Conservation (phyloP, 92 coral and sea anemone genomes). For the Siderastrea siderea region DNA sequence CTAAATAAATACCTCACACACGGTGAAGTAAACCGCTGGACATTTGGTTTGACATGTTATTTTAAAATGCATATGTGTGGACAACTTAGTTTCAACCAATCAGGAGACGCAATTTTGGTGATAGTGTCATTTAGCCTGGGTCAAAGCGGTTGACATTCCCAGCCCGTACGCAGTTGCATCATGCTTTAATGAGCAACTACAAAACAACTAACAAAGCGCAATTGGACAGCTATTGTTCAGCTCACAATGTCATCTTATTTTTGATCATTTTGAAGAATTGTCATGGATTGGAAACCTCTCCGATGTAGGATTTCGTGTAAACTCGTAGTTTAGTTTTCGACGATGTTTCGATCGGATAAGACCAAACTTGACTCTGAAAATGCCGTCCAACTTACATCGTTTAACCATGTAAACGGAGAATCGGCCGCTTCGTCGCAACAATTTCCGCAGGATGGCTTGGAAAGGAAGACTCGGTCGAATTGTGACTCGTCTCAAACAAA, state of each 20-base stretch:
- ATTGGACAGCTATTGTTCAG: slow-evolving; percentile 6
- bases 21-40: neutral
- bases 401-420: slow-evolving; percentile 40
- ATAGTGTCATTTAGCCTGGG: neutral
- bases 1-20: neutral
- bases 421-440: slow-evolving; percentile 13
- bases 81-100: slow-evolving; percentile 6
- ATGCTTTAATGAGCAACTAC: slow-evolving; percentile 5
- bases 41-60: neutral
- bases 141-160: slow-evolving; percentile 8
- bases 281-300: neutral
- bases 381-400: slow-evolving; percentile 30
- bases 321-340: neutral
- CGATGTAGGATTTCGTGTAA: neutral
- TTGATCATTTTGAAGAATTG: neutral
- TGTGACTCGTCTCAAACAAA: neutral
- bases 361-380: slow-evolving; percentile 29
- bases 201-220: slow-evolving; percentile 14
- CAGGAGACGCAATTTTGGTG: neutral
- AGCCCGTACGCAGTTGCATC: neutral
- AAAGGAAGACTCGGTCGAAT: neutral
- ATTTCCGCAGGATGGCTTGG: neutral
- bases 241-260: slow-evolving; percentile 13
- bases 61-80: slow-evolving; percentile 1
- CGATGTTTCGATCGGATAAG: slow-evolving; percentile 40